phyloP scores from a whole-genome alignment of 2,113 vertebrate genomes.

The Condylura cristata region DNA sequence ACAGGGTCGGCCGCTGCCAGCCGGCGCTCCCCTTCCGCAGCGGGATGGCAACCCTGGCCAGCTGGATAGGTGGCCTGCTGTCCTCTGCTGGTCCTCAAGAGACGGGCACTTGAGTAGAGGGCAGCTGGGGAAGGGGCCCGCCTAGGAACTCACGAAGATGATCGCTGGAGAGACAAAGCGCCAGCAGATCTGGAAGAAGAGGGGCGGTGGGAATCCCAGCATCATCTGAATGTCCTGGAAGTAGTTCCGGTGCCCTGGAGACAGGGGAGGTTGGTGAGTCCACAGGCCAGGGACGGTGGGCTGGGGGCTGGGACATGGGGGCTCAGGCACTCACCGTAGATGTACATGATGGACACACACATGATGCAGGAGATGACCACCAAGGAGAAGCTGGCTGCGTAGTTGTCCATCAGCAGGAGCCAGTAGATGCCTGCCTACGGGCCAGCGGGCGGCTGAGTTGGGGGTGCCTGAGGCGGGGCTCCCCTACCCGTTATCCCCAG shows the following conservation, averaged over 20 bases:
- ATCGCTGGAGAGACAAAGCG: slow-evolving; percentile 96
- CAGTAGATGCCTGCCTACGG: slow-evolving; percentile 98
- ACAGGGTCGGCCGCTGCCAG: background rate
- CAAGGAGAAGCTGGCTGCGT: slow-evolving; percentile 97
- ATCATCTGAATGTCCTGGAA: slow-evolving; percentile 99
- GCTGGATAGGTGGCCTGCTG: background rate
- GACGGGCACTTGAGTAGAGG: background rate
- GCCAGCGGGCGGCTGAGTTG: background rate
- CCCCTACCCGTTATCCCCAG: background rate
- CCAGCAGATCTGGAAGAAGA: slow-evolving; percentile 99
- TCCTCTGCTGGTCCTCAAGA: background rate
- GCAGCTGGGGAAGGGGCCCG: background rate
- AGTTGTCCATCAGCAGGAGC: slow-evolving; percentile 98
- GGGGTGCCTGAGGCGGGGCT: accelerated
- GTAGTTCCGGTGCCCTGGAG: slow-evolving; percentile 94
- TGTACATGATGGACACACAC: slow-evolving; percentile 97
- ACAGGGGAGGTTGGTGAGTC: slow-evolving; percentile 8
- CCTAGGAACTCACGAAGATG: slow-evolving; percentile 91
- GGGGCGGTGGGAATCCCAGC: slow-evolving; percentile 96
- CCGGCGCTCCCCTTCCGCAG: background rate
- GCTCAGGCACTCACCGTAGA: slow-evolving; percentile 91
- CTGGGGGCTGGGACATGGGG: background rate
- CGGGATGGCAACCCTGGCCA: background rate
- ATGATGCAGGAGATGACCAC: slow-evolving; percentile 99
- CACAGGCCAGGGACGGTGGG: background rate